A percentile compares a stretch with the other conserved stretches of the same genome.
phyloP scores from a whole-genome alignment of 2,113 vertebrate genomes.

The Brachyhypopomus occidentalis region DNA sequence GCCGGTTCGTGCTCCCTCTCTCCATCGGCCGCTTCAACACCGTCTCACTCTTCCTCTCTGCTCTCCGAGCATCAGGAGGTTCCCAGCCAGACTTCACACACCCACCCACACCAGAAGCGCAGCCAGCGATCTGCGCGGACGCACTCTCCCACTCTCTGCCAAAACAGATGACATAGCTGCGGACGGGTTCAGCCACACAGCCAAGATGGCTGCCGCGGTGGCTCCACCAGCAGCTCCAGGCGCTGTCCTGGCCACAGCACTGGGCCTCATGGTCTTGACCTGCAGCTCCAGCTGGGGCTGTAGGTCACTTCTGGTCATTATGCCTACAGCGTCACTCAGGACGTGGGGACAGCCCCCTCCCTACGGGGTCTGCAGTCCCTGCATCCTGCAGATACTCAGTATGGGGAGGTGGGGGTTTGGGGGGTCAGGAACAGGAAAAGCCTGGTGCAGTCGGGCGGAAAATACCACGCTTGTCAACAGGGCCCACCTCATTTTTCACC shows the following conservation, averaged over 20 bases:
- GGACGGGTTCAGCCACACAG: constrained; percentile 12
- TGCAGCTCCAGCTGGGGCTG: constrained; percentile 14
- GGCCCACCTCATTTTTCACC: constrained; percentile 40
- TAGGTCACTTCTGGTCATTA: constrained; percentile 61
- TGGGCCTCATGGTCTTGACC: constrained; percentile 23
- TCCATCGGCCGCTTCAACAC: constrained; percentile 20
- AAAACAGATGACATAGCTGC: background rate
- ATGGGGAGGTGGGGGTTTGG: background rate
- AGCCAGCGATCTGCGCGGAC: background rate
- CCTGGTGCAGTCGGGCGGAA: constrained; percentile 52
- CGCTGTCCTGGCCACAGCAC: background rate
- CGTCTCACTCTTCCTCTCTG: constrained; percentile 21
- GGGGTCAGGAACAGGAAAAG: constrained; percentile 49
- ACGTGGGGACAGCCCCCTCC: background rate
- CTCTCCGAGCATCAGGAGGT: constrained; percentile 34
- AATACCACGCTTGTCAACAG: constrained; percentile 39
- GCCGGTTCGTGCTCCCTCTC: background rate
- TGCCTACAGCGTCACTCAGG: constrained; percentile 35
- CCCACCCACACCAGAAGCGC: constrained; percentile 26
- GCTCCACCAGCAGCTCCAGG: background rate
- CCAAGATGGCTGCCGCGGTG: constrained; percentile 4
- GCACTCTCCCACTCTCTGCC: background rate
- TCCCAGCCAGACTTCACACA: constrained; percentile 46
- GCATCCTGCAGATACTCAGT: constrained; percentile 52
- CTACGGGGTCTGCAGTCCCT: constrained; percentile 27